Base-by-base conservation (phyloP, 1,140 invertebrate genomes). In the Calliphora vicina region DNA sequence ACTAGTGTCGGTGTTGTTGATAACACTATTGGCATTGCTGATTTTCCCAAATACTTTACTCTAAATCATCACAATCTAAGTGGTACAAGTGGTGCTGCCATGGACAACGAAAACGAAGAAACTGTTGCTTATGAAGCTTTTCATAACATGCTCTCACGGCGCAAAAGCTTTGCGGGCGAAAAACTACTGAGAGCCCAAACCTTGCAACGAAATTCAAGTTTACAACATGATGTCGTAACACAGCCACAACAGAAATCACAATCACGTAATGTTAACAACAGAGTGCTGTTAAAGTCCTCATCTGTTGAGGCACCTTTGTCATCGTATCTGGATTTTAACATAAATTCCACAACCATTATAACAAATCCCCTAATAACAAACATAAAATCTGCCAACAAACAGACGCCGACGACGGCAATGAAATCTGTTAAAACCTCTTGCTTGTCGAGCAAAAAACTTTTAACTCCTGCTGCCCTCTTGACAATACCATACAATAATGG, bases 121-220 rank as follows among this genome's bases (percentile, higher is more conserved):
- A 89, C 88, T 89, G 88, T 89, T 89, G 88, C 88, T 85, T 89
- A 87, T 84, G 87, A 87, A 89, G 88, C 88, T 87, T 89, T 89
- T 81, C 87, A 87, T 61, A 57, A 84, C 81, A 67, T 67, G 61
- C 81, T 85, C 23, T 43, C 74, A 35, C 43, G 84, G 82, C 80
- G 74, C 67, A 88, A 89, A 86, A 89, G 88, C 88, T 89, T 89
- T 57, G 50, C 83, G 13, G 74, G 81, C n/a, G 73, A 42, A n/a
- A 57, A 81, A 50, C 17, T 50, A 27, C 29, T 76, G n/a, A 57
- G 57, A 57, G 80, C 80, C 13, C 25, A 61, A 29, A 57, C 80
- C 5, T 35, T 81, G 26, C 57, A 61, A 43, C 45, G 80, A 9
- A 81, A 57, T 61, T 50, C 45, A 0, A 67, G 45, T n/a, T 29